Conservation (phyloP, 2,113 vertebrate genomes). For the Zeus faber region DNA sequence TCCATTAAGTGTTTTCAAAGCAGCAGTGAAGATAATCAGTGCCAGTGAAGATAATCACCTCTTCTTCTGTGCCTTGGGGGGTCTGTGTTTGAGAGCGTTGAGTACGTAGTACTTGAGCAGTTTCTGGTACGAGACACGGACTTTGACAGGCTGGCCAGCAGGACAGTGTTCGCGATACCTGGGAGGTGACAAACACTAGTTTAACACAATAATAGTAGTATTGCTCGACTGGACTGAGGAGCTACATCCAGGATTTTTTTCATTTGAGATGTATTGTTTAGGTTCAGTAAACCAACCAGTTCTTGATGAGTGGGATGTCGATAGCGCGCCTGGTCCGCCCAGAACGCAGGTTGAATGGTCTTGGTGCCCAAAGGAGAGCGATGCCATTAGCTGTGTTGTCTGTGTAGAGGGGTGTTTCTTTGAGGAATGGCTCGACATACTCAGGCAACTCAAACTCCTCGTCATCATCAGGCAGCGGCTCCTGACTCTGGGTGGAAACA, state of each 20-base stretch:
- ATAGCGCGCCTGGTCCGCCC: conserved; percentile 94
- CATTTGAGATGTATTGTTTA: not conserved
- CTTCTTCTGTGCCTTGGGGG: conserved; percentile 98
- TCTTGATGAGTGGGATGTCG: conserved; percentile 96
- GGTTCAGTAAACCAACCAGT: conserved; percentile 79
- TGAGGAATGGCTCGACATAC: conserved; percentile 94
- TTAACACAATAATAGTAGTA: too few species aligned
- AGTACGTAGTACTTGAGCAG: conserved; percentile 98
- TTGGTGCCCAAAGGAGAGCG: conserved; percentile 94
- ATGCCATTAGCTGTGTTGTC: conserved; percentile 98
- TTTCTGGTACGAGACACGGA: conserved; percentile 97
- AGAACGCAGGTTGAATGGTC: conserved; percentile 94
- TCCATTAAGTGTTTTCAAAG: too few species aligned
- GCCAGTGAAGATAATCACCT: conserved; percentile 77
- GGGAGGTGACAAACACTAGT: conserved; percentile 4
- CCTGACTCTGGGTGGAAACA: conserved; percentile 81
- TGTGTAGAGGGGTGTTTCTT: conserved; percentile 94
- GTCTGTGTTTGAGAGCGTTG: conserved; percentile 96
- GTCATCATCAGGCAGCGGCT: conserved; percentile 94
- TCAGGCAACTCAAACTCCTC: conserved; percentile 98
- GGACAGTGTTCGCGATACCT: conserved; percentile 99
- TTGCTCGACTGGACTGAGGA: not conserved
- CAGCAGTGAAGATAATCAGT: too few species aligned
- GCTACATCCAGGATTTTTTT: not conserved
- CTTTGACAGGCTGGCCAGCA: conserved; percentile 97